Conservation (phyloP, 2,113 vertebrate species). For the Fregetta grallaria region DNA sequence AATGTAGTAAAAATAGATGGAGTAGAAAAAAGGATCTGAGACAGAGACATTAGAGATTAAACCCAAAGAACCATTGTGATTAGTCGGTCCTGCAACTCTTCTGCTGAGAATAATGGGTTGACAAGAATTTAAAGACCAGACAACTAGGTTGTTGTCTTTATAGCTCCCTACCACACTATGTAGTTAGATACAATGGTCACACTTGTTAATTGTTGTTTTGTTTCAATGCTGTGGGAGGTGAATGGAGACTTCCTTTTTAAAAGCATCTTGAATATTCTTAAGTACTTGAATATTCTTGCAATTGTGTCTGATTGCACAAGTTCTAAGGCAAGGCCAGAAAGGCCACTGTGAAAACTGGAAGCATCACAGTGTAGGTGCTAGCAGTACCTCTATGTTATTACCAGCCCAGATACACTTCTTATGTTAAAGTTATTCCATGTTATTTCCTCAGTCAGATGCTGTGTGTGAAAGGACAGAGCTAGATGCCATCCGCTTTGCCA, state of each 20-base stretch:
- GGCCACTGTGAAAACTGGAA: not conserved
- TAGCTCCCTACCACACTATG: not conserved
- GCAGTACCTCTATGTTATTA: not conserved
- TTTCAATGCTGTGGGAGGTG: not conserved
- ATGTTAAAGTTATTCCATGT: not conserved
- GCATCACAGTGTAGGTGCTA: not conserved
- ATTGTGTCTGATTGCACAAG: not conserved
- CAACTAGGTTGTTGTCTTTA: not conserved
- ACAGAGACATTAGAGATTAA: not conserved
- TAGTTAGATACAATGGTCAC: not conserved
- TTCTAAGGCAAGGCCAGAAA: not conserved
- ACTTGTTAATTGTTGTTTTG: not conserved
- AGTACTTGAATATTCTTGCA: not conserved
- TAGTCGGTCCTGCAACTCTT: not conserved
- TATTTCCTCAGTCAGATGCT: conserved; percentile 76
- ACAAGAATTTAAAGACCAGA: not conserved
- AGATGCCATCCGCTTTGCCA: conserved; percentile 82
- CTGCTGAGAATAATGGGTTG: not conserved
- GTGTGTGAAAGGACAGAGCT: conserved; percentile 80
- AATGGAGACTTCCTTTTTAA: not conserved
- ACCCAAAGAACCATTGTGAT: not conserved
- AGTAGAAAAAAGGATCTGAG: not conserved
- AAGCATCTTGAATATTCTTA: not conserved
- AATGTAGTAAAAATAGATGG: not conserved
- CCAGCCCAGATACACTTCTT: not conserved